Base-by-base conservation (phyloP, 1,140 invertebrate genomes). In the Lepidotrigona ventralis region DNA sequence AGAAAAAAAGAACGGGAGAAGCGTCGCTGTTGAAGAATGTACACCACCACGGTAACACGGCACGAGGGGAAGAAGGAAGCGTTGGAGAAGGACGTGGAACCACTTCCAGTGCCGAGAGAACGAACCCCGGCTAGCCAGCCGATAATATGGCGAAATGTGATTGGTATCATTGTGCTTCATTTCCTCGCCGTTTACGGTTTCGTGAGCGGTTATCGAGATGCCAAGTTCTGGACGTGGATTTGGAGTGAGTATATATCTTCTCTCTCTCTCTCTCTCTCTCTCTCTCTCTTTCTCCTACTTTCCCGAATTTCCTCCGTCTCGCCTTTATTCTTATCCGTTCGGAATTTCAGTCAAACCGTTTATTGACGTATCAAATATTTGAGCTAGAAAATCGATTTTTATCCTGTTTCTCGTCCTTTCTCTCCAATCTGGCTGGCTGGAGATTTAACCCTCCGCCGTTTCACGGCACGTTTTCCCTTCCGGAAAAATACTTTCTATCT, bases 201-300 rank as follows among this genome's bases (percentile, higher is more conserved):
- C 17, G 71, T 56, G 19, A 88, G 60, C 1, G 76, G 74, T 33
- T 90, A 85, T 79, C 71, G 73, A 0, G 86, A 92, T 15, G 91
- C 89, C 2, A 91, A 90, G 81, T 83, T 93, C 11, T 90, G 87
- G 88, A 93, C 92, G 0, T 94, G 93, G 93, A 87, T 93, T 66
- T 93, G 88, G 64, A 86, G 93, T 94, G 83, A 89, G 92, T 92
- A 86, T 77, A 63, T 9, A 78, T 72, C 46, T 3, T 33, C 33
- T 33, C 33, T 33, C 33, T 3, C 2, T 3, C 23, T 58, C 54
- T n/a, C 26, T 26, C 21, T 8, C 17, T 21, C 21, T 39, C 19
- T 23, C 29, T 17, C 15, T 68, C 6, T 68, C 29, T 71, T 15
- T 54, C 29, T 74, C 26, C 5, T 46, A 9, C 6, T n/a, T 33